Conservation (phyloP, 2,797 vertebrate genomes). For the Agapornis canus region DNA sequence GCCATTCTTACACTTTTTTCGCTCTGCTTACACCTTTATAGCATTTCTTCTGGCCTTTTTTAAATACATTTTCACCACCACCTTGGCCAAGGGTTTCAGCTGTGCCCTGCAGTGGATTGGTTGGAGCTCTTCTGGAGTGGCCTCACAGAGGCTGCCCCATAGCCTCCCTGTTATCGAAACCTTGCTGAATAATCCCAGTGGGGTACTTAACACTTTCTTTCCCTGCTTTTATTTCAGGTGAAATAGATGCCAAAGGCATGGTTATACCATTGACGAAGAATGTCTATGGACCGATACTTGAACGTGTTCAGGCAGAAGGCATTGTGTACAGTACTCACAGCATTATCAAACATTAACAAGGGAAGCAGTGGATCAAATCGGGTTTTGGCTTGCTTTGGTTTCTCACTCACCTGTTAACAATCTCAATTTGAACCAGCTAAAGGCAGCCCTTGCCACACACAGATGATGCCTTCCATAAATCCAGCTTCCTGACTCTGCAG, state of each 20-base stretch:
- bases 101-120: not conserved
- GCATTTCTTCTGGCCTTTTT: not conserved
- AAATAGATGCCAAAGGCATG: constrained; percentile 88
- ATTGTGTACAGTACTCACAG: constrained; percentile 83
- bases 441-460: not conserved
- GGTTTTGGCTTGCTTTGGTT: not conserved
- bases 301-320: constrained; percentile 87
- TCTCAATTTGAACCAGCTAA: not conserved
- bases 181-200: not conserved
- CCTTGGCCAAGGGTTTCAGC: rapidly evolving
- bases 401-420: not conserved
- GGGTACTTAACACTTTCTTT: not conserved
- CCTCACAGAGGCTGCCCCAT: not conserved
- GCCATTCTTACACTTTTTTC: not conserved
- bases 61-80: not conserved
- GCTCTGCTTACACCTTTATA: not conserved
- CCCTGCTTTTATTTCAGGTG: constrained; percentile 79
- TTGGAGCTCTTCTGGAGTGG: not conserved
- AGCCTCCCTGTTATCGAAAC: not conserved
- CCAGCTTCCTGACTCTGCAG: not conserved
- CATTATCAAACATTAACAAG: constrained; percentile 63
- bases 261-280: constrained; percentile 88
- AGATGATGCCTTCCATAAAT: not conserved
- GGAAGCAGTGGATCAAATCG: not conserved
- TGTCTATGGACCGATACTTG: constrained; percentile 87